Evolutionary conservation across 1,140 invertebrate species (phyloP).

Genomic region (Episyrphus balteatus): DNA sequence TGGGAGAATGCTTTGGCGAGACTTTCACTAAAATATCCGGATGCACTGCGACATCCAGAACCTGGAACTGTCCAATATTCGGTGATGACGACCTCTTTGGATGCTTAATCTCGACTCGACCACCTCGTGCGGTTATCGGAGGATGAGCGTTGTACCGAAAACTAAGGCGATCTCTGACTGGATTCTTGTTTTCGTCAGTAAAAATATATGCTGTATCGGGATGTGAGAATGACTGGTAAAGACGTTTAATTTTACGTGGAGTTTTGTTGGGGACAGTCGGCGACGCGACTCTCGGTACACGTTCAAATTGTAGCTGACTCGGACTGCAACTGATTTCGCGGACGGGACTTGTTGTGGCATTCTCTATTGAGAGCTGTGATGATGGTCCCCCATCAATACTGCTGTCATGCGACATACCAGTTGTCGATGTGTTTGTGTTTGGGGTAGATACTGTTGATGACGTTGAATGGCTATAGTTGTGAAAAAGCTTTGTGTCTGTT

Average conservation of each 20-base stretch:
- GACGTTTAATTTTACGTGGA: constrained; percentile 6
- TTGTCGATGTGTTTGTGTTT: not conserved
- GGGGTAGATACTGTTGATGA: not conserved
- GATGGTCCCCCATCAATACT: no score
- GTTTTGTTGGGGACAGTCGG: constrained; percentile 1
- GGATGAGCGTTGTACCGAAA: not conserved
- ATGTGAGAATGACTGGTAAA: constrained; percentile 15
- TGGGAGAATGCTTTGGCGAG: constrained; percentile 7
- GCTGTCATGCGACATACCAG: no score
- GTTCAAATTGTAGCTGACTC: not conserved
- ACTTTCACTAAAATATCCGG: constrained; percentile 13
- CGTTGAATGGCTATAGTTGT: not conserved
- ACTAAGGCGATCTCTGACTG: not conserved
- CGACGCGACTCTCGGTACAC: constrained; percentile 2
- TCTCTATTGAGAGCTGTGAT: no score
- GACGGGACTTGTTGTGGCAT: not conserved
- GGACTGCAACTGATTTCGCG: not conserved
- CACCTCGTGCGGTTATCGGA: constrained; percentile 1
- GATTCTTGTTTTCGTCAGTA: constrained; percentile 14
- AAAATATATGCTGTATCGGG: constrained; percentile 15
- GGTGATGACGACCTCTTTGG: constrained; percentile 13
- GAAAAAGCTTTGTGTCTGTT: not conserved
- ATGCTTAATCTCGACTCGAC: constrained; percentile 8
- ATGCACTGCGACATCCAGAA: constrained; percentile 11
- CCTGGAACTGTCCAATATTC: constrained; percentile 8